Percentiles rank a stretch among this genome's conserved stretches.
These are phyloP conservation scores for Peromyscus melanophrys DNA, from an alignment of 2,797 vertebrate genomes.

Conservation along the genomic window DNA sequence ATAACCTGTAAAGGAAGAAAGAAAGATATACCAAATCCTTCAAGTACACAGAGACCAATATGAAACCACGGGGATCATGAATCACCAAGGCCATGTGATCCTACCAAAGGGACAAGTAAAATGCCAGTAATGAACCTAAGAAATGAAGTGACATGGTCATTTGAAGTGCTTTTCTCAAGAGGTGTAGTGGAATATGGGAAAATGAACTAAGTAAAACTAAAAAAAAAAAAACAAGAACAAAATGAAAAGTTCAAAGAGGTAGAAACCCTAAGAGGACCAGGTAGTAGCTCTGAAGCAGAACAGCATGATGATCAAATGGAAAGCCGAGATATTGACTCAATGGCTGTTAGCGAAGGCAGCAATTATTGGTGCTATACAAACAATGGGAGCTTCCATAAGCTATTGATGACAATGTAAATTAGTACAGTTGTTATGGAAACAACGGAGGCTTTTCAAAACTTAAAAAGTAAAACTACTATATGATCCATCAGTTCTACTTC, in stretches of 20 bases:
- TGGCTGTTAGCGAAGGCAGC: not conserved
- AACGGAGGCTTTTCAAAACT: not conserved
- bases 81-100: not conserved
- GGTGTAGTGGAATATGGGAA: not conserved
- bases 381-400: too few species aligned
- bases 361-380: not conserved
- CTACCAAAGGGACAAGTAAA: not conserved
- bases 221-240: not conserved
- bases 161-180: not conserved
- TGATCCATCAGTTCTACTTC: not conserved
- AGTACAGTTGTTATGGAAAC: not conserved
- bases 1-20: not conserved
- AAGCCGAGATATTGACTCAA: not conserved
- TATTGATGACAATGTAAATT: not conserved
- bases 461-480: not conserved
- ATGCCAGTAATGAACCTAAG: not conserved
- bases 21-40: not conserved
- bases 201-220: not conserved
- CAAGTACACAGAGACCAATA: not conserved
- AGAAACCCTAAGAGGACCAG: not conserved
- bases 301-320: not conserved
- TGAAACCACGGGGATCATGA: not conserved
- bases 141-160: not conserved
- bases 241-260: not conserved
- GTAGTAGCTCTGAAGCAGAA: not conserved